Percentiles rank a stretch among this genome's conserved stretches.
Evolutionary conservation across 2,797 vertebrate genomes (phyloP).

Genomic region (Urocyon cinereoargenteus): DNA sequence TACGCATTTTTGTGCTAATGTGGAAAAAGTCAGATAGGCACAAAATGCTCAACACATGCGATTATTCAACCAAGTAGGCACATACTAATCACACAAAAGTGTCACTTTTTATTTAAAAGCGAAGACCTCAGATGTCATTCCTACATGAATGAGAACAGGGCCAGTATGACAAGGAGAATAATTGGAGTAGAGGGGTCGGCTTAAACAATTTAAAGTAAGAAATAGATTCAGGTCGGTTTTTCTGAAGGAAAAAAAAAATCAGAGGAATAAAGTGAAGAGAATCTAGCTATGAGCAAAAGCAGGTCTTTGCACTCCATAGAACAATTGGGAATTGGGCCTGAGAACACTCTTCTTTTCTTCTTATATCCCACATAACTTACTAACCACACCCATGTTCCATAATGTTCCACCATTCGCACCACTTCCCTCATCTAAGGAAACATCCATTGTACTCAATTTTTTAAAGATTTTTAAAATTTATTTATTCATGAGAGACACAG

Average conservation of each 20-base stretch:
- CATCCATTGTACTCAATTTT: not conserved
- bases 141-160: not conserved
- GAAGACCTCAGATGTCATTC: not conserved
- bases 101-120: not conserved
- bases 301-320: not conserved
- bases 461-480: too few relatives aligned
- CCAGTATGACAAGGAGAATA: not conserved
- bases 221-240: not conserved
- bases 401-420: not conserved
- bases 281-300: not conserved
- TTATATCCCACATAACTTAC: not conserved
- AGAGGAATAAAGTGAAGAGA: not conserved
- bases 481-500: too few relatives aligned
- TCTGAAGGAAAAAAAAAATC: not conserved
- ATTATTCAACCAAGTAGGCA: not conserved
- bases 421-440: not conserved
- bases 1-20: not conserved
- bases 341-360: not conserved
- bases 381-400: not conserved
- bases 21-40: not conserved
- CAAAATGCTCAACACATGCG: not conserved
- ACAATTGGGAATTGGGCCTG: not conserved
- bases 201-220: conserved; percentile 4
- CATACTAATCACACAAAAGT: not conserved
- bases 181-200: not conserved